Evolutionary conservation across 2,888 invertebrate genomes (phyloP).

Genomic region (Sesia bembeciformis): DNA sequence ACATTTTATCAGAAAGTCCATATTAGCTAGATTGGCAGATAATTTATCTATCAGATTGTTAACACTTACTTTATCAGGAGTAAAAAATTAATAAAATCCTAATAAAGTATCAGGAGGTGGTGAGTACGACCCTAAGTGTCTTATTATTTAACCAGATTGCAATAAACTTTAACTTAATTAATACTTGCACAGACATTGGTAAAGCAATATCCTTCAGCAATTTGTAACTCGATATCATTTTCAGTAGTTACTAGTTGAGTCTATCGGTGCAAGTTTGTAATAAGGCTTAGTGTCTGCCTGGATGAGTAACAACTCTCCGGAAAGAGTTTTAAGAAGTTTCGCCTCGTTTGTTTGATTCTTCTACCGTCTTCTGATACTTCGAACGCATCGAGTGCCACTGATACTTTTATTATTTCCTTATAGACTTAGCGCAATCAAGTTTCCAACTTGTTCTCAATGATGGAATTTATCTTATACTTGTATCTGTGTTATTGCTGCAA

Average conservation of each 20-base stretch:
- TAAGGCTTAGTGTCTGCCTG: conserved; percentile 46
- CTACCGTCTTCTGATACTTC: conserved; percentile 36
- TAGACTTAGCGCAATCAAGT: conserved; percentile 38
- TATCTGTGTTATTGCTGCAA: conserved; percentile 4
- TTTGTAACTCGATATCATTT: conserved; percentile 34
- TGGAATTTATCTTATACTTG: conserved; percentile 24
- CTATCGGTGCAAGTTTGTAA: conserved; percentile 47
- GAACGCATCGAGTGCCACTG: conserved; percentile 24
- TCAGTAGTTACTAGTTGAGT: conserved; percentile 39
- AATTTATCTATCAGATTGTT: no score
- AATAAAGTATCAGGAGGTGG: no score
- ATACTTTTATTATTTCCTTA: conserved; percentile 43
- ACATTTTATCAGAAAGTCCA: no score
- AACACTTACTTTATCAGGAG: no score
- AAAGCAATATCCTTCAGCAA: conserved; percentile 1
- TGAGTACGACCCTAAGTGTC: no score
- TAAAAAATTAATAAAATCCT: no score
- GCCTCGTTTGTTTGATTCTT: conserved; percentile 53
- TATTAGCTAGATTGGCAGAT: no score
- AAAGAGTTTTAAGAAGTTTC: conserved; percentile 45
- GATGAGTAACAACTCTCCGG: conserved; percentile 30
- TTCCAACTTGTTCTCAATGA: conserved; percentile 27
- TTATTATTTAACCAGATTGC: no score
- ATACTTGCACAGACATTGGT: no score
- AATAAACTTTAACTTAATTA: no score